Base-by-base conservation (phyloP, 2,113 vertebrate genomes). In the Rhadina sibilatrix region DNA sequence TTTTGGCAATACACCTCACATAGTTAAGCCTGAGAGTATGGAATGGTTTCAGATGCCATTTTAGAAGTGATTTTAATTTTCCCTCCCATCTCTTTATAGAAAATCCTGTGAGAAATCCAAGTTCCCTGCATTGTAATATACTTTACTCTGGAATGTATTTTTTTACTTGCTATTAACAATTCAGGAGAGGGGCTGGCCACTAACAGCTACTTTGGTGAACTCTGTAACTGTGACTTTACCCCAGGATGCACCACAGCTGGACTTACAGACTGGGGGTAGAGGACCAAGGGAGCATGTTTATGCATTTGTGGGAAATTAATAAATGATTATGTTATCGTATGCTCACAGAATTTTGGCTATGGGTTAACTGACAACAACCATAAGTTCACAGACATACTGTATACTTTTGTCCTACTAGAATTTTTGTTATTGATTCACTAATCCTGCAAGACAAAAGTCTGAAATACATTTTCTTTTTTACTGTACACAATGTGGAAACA, bases 261-360 rank as follows among this genome's bases (percentile, higher is more conserved):
- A 95, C 70, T 85, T 46, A 21, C 19, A 87, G 57, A 91, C 1
- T 65, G 9, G 15, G n/a, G 17, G 10, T 25, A 31, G 49, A 60
- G 6, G 27, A 92, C 52, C 37, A 54, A 28, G 25, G 44, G 28
- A 47, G 5, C 76, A 33, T 35, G 79, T 47, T 42, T 38, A 59
- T 20, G 18, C 33, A 28, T 65, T 83, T 74, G 38, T 20, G 24
- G 15, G 38, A 90, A 87, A 92, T 88, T 50, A 57, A 46, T 71
- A 95, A 90, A 87, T 16, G 35, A 91, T 69, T 81, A 95, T 11
- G 44, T 42, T 56, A 94, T 93, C 83, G 95, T 60, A 93, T 19
- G 33, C 57, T 94, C 57, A 46, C 12, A n/a, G 52, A 60, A 64
- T 88, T 81, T 52, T 64, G 72, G 93, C 89, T 96, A 30, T 25